A percentile compares a stretch with the other conserved stretches of the same genome.
phyloP scores from a whole-genome alignment of 37 sponge, comb jelly and placozoan species.

The Cliona cf. orientalis region DNA sequence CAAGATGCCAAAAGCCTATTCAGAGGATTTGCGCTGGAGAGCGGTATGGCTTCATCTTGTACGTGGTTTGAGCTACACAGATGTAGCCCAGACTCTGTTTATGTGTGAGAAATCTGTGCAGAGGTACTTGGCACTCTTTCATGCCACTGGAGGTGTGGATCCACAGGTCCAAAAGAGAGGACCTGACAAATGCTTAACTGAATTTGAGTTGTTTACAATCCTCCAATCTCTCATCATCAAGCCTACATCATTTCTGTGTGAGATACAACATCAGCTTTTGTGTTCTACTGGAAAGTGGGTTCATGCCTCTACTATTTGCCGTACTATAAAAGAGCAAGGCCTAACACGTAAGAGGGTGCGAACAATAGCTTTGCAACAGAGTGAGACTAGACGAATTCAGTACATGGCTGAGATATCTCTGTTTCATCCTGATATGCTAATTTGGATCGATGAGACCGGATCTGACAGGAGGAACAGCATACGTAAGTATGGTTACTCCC shows the following conservation, averaged over 20 bases:
- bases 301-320: background rate
- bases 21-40: slow-evolving; percentile 25
- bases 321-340: background rate
- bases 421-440: slow-evolving; percentile 14
- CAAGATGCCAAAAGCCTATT: slow-evolving; percentile 22
- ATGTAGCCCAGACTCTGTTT: no score
- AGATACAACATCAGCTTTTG: slow-evolving; percentile 1
- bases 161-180: background rate
- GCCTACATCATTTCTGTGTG: no score
- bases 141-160: slow-evolving; percentile 15
- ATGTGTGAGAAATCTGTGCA: no score
- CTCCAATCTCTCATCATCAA: slow-evolving; percentile 3
- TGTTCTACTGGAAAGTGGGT: slow-evolving; percentile 7
- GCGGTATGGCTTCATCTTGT: slow-evolving; percentile 11
- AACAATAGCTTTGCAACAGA: background rate
- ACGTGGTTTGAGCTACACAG: no score
- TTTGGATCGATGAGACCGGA: slow-evolving; percentile 29
- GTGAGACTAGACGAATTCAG: background rate
- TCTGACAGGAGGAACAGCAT: slow-evolving; percentile 18
- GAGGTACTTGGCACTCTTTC: slow-evolving; percentile 12
- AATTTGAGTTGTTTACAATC: background rate
- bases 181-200: background rate
- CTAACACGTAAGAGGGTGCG: slow-evolving; percentile 11
- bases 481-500: background rate
- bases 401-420: slow-evolving; percentile 14